These are phyloP conservation scores for Drosophila merina DNA, from an alignment of 2,888 invertebrate species.

Conservation along the genomic window DNA sequence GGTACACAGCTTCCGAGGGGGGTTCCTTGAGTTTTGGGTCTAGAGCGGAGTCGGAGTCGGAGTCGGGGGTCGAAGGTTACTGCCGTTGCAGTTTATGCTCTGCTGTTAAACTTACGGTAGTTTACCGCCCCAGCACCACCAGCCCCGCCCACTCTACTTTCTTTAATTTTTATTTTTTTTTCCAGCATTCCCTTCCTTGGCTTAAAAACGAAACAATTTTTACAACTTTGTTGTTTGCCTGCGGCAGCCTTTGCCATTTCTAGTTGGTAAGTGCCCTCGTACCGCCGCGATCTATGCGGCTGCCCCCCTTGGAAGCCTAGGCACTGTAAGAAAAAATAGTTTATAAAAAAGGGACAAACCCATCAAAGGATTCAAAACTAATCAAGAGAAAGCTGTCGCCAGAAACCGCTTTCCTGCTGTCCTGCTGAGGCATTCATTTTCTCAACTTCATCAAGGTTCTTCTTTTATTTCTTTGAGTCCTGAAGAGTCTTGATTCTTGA, in stretches of 20 bases:
- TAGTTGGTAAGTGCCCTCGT: slow-evolving; percentile 49
- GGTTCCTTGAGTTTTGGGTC: not conserved
- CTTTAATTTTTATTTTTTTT: not conserved
- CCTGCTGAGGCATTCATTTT: too few species aligned
- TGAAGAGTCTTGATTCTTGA: too few species aligned
- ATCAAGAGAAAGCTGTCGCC: too few species aligned
- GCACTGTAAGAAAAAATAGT: not conserved
- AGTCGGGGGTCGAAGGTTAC: slow-evolving; percentile 5
- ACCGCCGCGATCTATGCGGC: not conserved
- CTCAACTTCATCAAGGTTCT: too few species aligned
- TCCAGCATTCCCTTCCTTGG: slow-evolving; percentile 19
- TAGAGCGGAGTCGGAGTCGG: not conserved
- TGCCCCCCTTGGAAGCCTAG: not conserved
- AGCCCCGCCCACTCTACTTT: not conserved
- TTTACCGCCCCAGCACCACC: slow-evolving; percentile 57
- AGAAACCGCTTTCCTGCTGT: too few species aligned
- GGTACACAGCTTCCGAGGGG: slow-evolving; percentile 30
- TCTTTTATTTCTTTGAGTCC: too few species aligned
- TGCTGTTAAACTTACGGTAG: slow-evolving; percentile 78
- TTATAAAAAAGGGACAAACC: too few species aligned
- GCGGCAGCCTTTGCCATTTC: slow-evolving; percentile 68
- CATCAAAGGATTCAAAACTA: too few species aligned
- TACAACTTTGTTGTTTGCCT: slow-evolving; percentile 82
- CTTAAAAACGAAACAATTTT: slow-evolving; percentile 81
- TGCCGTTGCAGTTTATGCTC: slow-evolving; percentile 68